phyloP scores from a whole-genome alignment of 1,140 invertebrate genomes.

The Lineus longissimus region DNA sequence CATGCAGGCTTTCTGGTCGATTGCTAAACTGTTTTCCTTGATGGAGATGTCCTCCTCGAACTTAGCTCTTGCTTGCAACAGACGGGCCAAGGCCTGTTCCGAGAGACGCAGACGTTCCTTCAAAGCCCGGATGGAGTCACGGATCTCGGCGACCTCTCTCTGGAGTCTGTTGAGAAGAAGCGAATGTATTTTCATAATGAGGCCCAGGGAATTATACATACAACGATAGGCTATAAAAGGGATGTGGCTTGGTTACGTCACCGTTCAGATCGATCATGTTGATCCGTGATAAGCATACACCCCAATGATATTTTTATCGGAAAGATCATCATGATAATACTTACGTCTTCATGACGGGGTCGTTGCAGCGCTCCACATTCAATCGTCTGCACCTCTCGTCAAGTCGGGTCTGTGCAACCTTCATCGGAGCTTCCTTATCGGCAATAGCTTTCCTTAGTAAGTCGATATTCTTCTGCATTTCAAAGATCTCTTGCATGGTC shows the following conservation, averaged over 20 bases:
- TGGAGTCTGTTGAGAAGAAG: slow-evolving; percentile 44
- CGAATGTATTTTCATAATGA: no score
- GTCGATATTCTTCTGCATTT: slow-evolving; percentile 80
- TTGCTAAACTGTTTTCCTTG: slow-evolving; percentile 86
- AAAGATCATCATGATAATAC: no score
- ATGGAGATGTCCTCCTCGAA: slow-evolving; percentile 82
- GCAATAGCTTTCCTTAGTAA: slow-evolving; percentile 78
- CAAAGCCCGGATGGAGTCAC: slow-evolving; percentile 49
- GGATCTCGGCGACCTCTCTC: slow-evolving; percentile 52
- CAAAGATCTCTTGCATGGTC: slow-evolving; percentile 84
- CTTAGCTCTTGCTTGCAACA: slow-evolving; percentile 74
- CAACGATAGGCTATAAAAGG: background rate
- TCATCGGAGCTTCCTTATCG: slow-evolving; percentile 79
- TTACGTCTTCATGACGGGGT: slow-evolving; percentile 75
- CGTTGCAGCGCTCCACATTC: slow-evolving; percentile 83
- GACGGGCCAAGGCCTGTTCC: slow-evolving; percentile 65
- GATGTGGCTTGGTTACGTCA: no score
- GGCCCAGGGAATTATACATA: no score
- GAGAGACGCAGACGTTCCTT: slow-evolving; percentile 51
- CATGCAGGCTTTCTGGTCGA: slow-evolving; percentile 87
- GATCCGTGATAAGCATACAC: no score
- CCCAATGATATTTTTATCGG: no score
- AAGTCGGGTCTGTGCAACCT: slow-evolving; percentile 85
- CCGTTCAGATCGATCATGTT: no score
- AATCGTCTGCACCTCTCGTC: slow-evolving; percentile 78